These are phyloP conservation scores for Macrocentrus cingulum DNA, from an alignment of 1,140 invertebrate genomes.

Conservation along the genomic window DNA sequence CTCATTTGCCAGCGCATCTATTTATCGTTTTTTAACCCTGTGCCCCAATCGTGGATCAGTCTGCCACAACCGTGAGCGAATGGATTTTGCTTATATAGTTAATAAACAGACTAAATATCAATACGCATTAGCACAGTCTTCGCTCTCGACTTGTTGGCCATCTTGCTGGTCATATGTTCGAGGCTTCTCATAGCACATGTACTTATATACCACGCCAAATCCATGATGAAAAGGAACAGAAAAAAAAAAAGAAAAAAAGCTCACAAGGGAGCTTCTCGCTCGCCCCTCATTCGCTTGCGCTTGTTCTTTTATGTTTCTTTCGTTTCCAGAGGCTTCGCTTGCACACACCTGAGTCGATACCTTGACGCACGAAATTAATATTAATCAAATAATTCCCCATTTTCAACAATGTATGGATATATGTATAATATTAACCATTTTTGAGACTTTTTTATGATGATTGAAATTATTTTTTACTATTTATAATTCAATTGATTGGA, in stretches of 20 bases:
- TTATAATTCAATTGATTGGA: no score
- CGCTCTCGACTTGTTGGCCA: neutral
- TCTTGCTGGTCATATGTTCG: no score
- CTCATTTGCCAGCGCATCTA: constrained; percentile 15
- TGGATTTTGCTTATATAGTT: constrained; percentile 3
- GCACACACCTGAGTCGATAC: constrained; percentile 27
- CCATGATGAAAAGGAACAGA: neutral
- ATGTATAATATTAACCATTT: no score
- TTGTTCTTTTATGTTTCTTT: constrained; percentile 4
- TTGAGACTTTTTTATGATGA: no score
- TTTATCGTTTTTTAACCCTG: neutral
- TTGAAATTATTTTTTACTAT: no score
- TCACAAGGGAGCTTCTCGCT: constrained; percentile 17
- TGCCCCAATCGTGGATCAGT: neutral
- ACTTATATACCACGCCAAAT: no score
- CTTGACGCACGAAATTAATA: constrained; percentile 24
- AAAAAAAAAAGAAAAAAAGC: no score
- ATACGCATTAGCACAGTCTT: constrained; percentile 1
- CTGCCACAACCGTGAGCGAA: neutral
- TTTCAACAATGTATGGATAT: neutral
- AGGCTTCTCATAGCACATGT: no score
- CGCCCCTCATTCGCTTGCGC: constrained; percentile 29
- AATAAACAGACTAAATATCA: neutral
- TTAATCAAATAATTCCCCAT: constrained; percentile 4
- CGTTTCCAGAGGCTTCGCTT: constrained; percentile 19